These are phyloP conservation scores for Struthio camelus DNA, from an alignment of 2,113 vertebrate genomes.

Conservation along the genomic window DNA sequence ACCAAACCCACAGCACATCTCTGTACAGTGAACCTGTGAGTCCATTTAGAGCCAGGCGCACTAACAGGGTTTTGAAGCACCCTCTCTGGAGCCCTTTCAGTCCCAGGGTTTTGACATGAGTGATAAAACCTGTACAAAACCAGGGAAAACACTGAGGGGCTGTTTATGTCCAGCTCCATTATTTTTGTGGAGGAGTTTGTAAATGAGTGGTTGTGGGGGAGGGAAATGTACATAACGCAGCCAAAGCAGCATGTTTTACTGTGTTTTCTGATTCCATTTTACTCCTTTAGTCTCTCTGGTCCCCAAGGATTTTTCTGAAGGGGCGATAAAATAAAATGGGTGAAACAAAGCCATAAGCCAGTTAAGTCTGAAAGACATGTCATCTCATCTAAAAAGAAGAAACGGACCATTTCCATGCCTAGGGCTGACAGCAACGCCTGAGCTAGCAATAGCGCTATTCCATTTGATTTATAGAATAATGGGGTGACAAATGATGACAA, in stretches of 20 bases:
- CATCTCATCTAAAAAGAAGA: conserved; percentile 87
- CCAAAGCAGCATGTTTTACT: conserved; percentile 59
- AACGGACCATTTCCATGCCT: conserved; percentile 86
- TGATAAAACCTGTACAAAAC: conserved; percentile 17
- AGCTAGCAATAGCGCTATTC: conserved; percentile 83
- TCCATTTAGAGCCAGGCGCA: conserved; percentile 4
- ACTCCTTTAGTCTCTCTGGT: conserved; percentile 67
- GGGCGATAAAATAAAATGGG: conserved; percentile 83
- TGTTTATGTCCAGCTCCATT: conserved; percentile 28
- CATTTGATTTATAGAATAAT: conserved; percentile 87
- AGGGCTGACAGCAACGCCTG: conserved; percentile 81
- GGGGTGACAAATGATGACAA: conserved; percentile 88
- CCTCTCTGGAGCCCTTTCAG: background rate
- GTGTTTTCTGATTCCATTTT: conserved; percentile 78
- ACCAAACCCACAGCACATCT: background rate
- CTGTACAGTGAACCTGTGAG: background rate
- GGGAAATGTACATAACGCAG: conserved; percentile 37
- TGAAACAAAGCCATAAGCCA: conserved; percentile 84
- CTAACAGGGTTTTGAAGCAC: conserved; percentile 2
- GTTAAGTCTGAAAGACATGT: conserved; percentile 86
- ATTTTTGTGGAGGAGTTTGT: conserved; percentile 51
- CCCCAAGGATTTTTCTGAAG: conserved; percentile 76
- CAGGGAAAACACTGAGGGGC: conserved; percentile 5
- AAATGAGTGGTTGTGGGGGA: conserved; percentile 38
- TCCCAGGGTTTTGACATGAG: conserved; percentile 16